A percentile compares a stretch with the other conserved stretches of the same genome.
Conservation (phyloP, 2,113 vertebrate genomes). For the Prolemur simus region DNA sequence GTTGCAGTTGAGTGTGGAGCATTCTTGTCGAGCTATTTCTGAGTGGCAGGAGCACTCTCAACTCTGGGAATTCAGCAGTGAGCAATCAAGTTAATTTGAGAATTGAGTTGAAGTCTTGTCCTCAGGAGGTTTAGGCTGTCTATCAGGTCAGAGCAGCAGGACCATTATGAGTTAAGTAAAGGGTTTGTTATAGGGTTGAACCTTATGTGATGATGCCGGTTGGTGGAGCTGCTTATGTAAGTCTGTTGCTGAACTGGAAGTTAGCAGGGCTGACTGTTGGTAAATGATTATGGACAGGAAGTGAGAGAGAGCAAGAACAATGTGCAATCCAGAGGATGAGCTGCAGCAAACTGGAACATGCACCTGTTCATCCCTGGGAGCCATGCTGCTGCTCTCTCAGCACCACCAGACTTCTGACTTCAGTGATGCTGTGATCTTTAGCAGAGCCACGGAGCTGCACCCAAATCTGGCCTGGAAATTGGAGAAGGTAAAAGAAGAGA, state of each 20-base stretch:
- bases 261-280: neutral
- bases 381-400: neutral
- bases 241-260: neutral
- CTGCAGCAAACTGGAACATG: neutral
- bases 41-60: no score
- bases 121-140: neutral
- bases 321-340: neutral
- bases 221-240: no score
- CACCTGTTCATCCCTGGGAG: neutral
- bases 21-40: neutral
- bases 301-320: neutral
- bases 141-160: neutral
- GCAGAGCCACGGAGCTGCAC: neutral
- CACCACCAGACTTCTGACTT: neutral
- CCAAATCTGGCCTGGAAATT: neutral
- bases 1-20: neutral
- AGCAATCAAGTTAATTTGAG: neutral
- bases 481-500: neutral
- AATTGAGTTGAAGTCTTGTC: neutral
- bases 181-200: neutral
- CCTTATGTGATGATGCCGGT: rapidly evolving
- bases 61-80: neutral
- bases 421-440: neutral
- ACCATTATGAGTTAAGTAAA: neutral
- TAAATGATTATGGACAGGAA: neutral